These are phyloP conservation scores for Sesia apiformis DNA, from an alignment of 2,888 invertebrate genomes.

Conservation along the genomic window DNA sequence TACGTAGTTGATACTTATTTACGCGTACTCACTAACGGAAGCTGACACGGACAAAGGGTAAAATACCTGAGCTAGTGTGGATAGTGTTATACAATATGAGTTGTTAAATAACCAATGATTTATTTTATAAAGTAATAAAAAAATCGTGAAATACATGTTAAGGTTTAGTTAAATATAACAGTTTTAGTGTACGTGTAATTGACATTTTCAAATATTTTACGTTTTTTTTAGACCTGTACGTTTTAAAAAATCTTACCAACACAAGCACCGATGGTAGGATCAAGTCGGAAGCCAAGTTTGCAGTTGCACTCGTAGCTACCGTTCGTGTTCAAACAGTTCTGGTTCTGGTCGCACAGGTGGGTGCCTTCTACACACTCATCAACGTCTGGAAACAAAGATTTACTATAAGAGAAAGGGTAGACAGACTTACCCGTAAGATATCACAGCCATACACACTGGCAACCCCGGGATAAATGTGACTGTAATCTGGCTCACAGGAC, in stretches of 20 bases:
- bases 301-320: constrained; percentile 65
- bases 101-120: too few relatives aligned
- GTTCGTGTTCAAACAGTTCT: constrained; percentile 58
- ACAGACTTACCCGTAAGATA: constrained; percentile 40
- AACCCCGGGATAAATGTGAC: too few relatives aligned
- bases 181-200: not conserved
- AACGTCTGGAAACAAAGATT: constrained; percentile 76
- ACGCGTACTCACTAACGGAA: too few relatives aligned
- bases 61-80: too few relatives aligned
- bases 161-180: not conserved
- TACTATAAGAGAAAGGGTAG: not conserved
- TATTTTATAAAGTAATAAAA: too few relatives aligned
- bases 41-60: too few relatives aligned
- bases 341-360: constrained; percentile 56
- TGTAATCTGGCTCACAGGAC: too few relatives aligned
- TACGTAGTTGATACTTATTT: too few relatives aligned
- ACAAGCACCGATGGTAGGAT: constrained; percentile 47
- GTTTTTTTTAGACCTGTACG: not conserved
- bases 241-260: constrained; percentile 29
- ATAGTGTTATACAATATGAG: too few relatives aligned
- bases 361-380: constrained; percentile 83
- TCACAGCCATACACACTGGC: too few relatives aligned
- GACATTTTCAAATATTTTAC: too few relatives aligned
- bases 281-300: constrained; percentile 49
- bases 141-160: not conserved